Base-by-base conservation (phyloP, 2,797 vertebrate genomes). In the Kryptopterus vitreolus region DNA sequence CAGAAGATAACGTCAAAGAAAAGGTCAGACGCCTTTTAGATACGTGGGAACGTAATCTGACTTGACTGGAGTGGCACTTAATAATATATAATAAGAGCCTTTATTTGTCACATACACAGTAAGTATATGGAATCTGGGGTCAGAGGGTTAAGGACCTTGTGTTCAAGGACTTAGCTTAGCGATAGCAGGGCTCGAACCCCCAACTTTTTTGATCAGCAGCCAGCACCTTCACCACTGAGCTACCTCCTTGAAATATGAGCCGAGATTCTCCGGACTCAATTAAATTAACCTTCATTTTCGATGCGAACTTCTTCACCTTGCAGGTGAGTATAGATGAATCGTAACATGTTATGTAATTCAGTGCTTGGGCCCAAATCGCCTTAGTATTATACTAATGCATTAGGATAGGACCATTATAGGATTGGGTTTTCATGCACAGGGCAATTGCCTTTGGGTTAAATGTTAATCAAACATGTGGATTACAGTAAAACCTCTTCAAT, bases 1-100 rank as follows among this genome's bases (percentile, higher is more conserved):
- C 24, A 15, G 16, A 31, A 13, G 57, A n/a, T n/a, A 57, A n/a
- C 13, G 53, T 48, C 18, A 55, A 29, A 26, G 50, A 55, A 38
- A 78, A 78, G 43, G 57, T 70, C 55, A 78, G 52, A 69, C 24
- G 55, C 52, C 65, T 46, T 46, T 69, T 15, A 59, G 55, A 78
- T 3, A 59, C 31, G 24, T 29, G 33, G 12, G 11, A 2, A 48
- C 48, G 12, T 78, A 59, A 48, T 59, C 18, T 10, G 52, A 57
- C 18, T 29, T 31, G 63, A 58, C 52, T 4, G 16, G 16, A n/a
- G n/a, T n/a, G n/a, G n/a, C n/a, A n/a, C n/a, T n/a, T n/a, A n/a
- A n/a, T n/a, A n/a, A n/a, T n/a, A n/a, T n/a, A n/a, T n/a, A n/a
- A n/a, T n/a, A n/a, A n/a, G n/a, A n/a, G n/a, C n/a, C n/a, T n/a